Base-by-base conservation (phyloP, 2,113 vertebrate species). In the Scomber colias region DNA sequence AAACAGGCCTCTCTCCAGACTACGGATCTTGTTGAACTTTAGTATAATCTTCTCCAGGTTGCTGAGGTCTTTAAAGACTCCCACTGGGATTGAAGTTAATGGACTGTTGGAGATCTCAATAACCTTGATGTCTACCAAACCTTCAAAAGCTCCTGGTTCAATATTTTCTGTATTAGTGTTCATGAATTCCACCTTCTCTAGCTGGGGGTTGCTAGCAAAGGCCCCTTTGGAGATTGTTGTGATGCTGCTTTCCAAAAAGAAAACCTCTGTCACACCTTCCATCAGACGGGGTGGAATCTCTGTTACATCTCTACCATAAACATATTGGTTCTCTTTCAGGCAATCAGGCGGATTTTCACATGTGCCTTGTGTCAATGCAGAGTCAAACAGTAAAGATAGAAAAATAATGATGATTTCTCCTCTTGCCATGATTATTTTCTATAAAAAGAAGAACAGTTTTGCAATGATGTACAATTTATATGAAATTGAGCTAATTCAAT, bases 101-200 rank as follows among this genome's bases (percentile, higher is more conserved):
- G 35, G 3, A 8, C 87, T 94, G 16, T 48, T 61, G 46, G 95
- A 94, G 81, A 96, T 93, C 12, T 95, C 95, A 72, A 95, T 31
- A 2, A 64, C 16, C 5, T 9, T 81, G 21, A 96, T 83, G 12
- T 93, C 69, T 9, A 75, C 64, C 76, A 96, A 79, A 71, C 90
- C 90, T 71, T 95, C 93, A 86, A 98, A 96, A 17, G 95, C 95
- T 64, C 94, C 95, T 3, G 82, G 76, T 76, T 96, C 95, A 11
- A 96, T 70, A 9, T 68, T 82, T 40, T 68, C 44, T 3, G 93
- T 92, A 2, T 79, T 66, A 45, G 92, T 96, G 27, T 79, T 60
- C 2, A 94, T 51, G 73, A 96, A 96, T 2, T 94, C 91, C 66
- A 97, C 74, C 35, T 92, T 94, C 50, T 75, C 49, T 31, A 96